Conservation (phyloP, 2,797 vertebrate genomes). For the Lates japonicus region DNA sequence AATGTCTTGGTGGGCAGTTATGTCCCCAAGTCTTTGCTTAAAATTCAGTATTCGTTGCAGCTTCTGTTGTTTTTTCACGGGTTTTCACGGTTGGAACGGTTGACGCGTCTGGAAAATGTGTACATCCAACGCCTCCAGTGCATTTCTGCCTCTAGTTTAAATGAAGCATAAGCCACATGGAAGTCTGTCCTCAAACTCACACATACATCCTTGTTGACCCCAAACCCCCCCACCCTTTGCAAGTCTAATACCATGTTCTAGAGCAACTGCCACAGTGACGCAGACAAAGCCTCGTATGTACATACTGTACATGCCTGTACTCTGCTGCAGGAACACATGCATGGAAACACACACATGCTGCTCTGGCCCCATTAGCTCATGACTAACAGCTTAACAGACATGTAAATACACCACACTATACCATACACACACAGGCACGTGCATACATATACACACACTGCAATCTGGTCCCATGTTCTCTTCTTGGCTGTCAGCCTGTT, state of each 20-base stretch:
- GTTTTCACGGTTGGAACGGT: slow-evolving; percentile 15
- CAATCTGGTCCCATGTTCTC: slow-evolving; percentile 35
- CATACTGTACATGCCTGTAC: slow-evolving; percentile 23
- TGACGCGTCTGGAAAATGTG: slow-evolving; percentile 1
- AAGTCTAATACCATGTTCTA: slow-evolving; percentile 56
- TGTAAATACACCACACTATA: slow-evolving; percentile 37
- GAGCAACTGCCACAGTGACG: slow-evolving; percentile 35
- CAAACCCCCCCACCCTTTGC: slow-evolving; percentile 11
- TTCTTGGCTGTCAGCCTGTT: slow-evolving; percentile 31
- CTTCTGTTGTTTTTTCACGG: neutral
- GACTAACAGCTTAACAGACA: slow-evolving; percentile 63
- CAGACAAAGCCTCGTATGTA: slow-evolving; percentile 47
- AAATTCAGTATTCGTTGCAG: neutral
- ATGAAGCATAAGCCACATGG: slow-evolving; percentile 61
- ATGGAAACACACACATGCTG: slow-evolving; percentile 11
- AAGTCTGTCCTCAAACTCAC: neutral
- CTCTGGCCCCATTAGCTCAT: slow-evolving; percentile 66
- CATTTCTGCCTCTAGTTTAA: slow-evolving; percentile 42
- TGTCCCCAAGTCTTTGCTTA: neutral
- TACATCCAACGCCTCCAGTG: slow-evolving; percentile 43
- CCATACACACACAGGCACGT: neutral
- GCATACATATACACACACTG: neutral
- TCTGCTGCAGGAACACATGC: slow-evolving; percentile 21
- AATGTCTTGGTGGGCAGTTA: neutral
- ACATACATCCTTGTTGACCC: slow-evolving; percentile 33